Evolutionary conservation across 2,888 invertebrate genomes (phyloP).

Genomic region (Drosophila peninsularis): DNA sequence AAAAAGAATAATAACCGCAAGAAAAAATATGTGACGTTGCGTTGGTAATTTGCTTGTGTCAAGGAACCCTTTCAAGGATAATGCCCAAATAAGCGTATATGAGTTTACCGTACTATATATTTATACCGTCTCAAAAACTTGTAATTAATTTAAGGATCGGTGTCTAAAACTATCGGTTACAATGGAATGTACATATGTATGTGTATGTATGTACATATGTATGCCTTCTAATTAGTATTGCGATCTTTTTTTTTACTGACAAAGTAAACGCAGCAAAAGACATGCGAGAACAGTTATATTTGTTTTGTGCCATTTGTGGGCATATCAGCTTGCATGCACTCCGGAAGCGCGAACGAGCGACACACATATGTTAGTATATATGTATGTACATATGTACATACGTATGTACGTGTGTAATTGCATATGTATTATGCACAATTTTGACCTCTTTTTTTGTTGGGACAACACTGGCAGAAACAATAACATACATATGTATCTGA

Average conservation of each 20-base stretch:
- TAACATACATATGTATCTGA: slow-evolving; percentile 23
- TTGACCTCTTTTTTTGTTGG: slow-evolving; percentile 43
- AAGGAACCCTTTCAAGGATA: slow-evolving; percentile 83
- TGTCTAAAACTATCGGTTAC: slow-evolving; percentile 4
- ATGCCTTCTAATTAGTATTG: slow-evolving; percentile 53
- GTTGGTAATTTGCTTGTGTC: slow-evolving; percentile 61
- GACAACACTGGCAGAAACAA: slow-evolving; percentile 18
- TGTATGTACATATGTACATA: background rate
- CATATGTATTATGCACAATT: slow-evolving; percentile 15
- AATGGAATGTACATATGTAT: background rate
- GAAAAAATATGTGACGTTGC: slow-evolving; percentile 24
- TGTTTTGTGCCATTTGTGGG: slow-evolving; percentile 13
- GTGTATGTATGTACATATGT: background rate
- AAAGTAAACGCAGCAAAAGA: slow-evolving; percentile 6
- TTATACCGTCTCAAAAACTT: too few relatives aligned
- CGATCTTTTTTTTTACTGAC: slow-evolving; percentile 17
- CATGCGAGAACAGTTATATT: slow-evolving; percentile 11
- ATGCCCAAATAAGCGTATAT: slow-evolving; percentile 23
- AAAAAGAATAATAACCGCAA: slow-evolving; percentile 21
- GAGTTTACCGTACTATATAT: slow-evolving; percentile 7
- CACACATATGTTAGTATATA: background rate
- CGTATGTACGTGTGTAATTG: background rate
- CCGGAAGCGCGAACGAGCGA: slow-evolving; percentile 22
- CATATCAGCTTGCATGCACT: slow-evolving; percentile 45
- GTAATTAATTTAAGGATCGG: slow-evolving; percentile 25